Conservation (phyloP, 2,797 vertebrate species). For the Dipus sagitta region DNA sequence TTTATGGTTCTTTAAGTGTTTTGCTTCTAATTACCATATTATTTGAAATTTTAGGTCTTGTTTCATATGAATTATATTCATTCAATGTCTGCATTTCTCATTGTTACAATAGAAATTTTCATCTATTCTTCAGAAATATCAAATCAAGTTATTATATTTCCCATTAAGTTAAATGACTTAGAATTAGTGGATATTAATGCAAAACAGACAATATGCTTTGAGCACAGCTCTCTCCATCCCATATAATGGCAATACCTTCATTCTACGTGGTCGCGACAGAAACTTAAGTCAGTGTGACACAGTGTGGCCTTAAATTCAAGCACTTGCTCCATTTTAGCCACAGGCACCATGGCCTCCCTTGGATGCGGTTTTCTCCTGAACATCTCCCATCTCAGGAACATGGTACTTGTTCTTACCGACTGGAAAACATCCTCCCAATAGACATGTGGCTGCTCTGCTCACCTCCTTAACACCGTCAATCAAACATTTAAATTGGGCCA, state of each 20-base stretch:
- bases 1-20: conserved; percentile 3
- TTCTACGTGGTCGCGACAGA: not conserved
- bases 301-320: not conserved
- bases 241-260: not conserved
- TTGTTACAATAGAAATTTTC: not conserved
- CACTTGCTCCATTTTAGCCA: not conserved
- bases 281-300: not conserved
- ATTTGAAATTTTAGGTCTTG: conserved; percentile 50
- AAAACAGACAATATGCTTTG: not conserved
- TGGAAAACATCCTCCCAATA: not conserved
- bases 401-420: not conserved
- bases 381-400: not conserved
- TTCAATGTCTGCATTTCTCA: not conserved
- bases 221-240: not conserved
- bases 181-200: conserved; percentile 3
- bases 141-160: conserved; percentile 8
- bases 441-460: not conserved
- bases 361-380: not conserved
- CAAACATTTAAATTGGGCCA: not conserved
- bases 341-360: not conserved
- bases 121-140: conserved; percentile 21
- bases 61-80: conserved; percentile 19
- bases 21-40: not conserved
- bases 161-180: conserved; percentile 20
- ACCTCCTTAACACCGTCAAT: not conserved